Conservation (phyloP, 2,113 vertebrate species). For the Ptilonorhynchus violaceus region DNA sequence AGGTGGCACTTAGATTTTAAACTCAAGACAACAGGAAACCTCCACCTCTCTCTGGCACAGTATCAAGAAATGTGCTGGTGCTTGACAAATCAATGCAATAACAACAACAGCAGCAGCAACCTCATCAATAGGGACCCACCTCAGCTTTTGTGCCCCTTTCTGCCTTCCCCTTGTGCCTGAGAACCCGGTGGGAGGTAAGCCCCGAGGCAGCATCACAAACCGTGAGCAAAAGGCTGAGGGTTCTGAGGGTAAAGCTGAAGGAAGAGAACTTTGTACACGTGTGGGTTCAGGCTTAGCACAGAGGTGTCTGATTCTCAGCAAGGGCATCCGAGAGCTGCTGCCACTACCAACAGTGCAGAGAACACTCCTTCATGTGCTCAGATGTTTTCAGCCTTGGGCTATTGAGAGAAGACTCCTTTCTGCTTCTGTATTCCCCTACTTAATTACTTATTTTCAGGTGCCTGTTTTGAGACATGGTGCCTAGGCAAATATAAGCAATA, state of each 20-base stretch:
- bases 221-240: neutral
- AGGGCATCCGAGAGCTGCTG: neutral
- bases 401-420: neutral
- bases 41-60: neutral
- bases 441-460: neutral
- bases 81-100: neutral
- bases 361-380: neutral
- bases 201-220: neutral
- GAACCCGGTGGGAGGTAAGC: neutral
- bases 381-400: neutral
- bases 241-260: neutral
- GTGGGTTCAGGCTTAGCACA: neutral
- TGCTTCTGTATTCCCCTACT: neutral
- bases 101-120: neutral
- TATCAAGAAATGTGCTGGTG: neutral
- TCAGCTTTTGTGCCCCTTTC: neutral
- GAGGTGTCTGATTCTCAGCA: accelerated
- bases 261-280: neutral
- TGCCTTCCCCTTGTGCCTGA: neutral
- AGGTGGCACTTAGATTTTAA: neutral
- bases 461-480: neutral
- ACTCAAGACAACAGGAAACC: neutral
- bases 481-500: neutral
- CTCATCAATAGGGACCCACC: neutral
- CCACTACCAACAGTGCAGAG: neutral